Evolutionary conservation across 1,140 invertebrate species (phyloP), one percentile per base, ranked within the genome.

Genomic region (Holcopasites calliopsidis): DNA sequence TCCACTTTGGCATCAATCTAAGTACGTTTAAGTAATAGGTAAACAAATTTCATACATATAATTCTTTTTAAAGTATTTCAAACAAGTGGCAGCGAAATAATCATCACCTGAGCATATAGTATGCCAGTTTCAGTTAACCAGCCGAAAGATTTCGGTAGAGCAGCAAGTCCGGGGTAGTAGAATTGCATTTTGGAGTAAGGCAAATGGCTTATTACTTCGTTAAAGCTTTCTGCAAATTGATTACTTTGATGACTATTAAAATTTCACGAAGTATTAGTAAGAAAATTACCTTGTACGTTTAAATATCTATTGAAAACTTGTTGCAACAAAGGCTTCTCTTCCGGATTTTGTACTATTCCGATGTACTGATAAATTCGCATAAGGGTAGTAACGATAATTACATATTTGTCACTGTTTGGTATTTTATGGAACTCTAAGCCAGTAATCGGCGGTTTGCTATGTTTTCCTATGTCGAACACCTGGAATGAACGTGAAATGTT

Each of bases 391-490:
- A 95, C 96, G 74, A 98, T 94, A 47, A 99, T 95, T 60, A 96
- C 93, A 86, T 95, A 96, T 83, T 93, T 95, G 64, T 95, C 94
- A 1, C 94, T 93, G 77, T 94, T 93, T 6, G 94, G 93, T 44
- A 96, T 90, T 86, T 94, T 94, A 84, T 96, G 94, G 88, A 97
- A 97, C 87, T 97, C 95, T 52, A 99, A 92, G 0, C 96, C 97
- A 52, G 96, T 98, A 42, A 99, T 96, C 1, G 96, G 94, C 58
- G 94, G 95, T 55, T 95, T 93, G 52, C 92, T 92, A 8, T 89
- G 86, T 92, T 95, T 94, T 11, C 96, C 96, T 74, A 98, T 94
- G 88, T 97, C 97, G 87, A 97, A 98, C 44, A 98, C 94, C 96
- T 97, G 84, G 23, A 91, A 91, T 77, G 76, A 47, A 47, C 3